Evolutionary conservation across 1,140 invertebrate genomes (phyloP).

Genomic region (Euura lappo): DNA sequence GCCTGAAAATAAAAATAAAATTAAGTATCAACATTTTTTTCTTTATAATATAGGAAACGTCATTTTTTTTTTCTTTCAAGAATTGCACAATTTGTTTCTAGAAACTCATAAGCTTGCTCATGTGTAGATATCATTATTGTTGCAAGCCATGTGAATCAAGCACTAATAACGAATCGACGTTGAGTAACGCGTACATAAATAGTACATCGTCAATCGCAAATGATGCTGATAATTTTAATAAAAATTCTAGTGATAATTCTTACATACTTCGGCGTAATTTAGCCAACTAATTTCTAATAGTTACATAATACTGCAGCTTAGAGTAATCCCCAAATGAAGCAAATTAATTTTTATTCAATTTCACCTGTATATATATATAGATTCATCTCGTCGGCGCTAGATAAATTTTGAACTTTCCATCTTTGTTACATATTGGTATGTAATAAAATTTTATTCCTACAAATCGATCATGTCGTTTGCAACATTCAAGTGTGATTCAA

Average conservation of each 20-base stretch:
- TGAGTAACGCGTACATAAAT: no score
- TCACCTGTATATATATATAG: no score
- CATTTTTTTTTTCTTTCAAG: background rate
- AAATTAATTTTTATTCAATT: background rate
- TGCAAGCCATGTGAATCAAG: background rate
- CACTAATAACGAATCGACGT: background rate
- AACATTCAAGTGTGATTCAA: slow-evolving; percentile 23
- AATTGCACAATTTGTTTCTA: slow-evolving; percentile 8
- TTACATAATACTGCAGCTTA: background rate
- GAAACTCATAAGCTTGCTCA: background rate
- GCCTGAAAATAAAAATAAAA: background rate
- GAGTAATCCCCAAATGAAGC: background rate
- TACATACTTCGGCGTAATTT: background rate
- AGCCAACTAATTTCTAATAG: background rate
- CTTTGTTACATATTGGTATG: background rate
- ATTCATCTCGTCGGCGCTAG: background rate
- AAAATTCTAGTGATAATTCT: slow-evolving; percentile 3
- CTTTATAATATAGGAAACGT: slow-evolving; percentile 9
- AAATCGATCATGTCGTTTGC: background rate
- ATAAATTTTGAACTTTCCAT: slow-evolving; percentile 9
- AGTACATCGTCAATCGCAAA: background rate
- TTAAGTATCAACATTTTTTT: slow-evolving; percentile 1
- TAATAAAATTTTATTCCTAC: slow-evolving; percentile 14
- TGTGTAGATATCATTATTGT: slow-evolving; percentile 13
- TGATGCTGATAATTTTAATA: background rate